phyloP scores from a whole-genome alignment of 1,140 invertebrate species.

The Solenopsis invicta region DNA sequence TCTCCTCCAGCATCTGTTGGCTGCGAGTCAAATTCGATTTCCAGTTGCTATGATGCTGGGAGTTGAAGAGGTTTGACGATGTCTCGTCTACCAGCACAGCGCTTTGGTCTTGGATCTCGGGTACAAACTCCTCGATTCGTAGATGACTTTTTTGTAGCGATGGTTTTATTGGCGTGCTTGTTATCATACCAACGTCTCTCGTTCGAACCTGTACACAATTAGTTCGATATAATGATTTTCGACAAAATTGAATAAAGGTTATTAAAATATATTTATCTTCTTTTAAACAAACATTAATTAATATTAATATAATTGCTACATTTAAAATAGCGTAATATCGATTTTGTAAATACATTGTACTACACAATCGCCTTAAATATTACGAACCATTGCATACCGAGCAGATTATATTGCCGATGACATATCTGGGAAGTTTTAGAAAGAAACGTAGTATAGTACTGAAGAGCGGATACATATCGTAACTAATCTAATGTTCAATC shows the following conservation, averaged over 20 bases:
- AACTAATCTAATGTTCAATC: conserved; percentile 8
- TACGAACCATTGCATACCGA: conserved; percentile 55
- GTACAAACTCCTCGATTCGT: conserved; percentile 71
- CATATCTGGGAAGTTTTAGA: conserved; percentile 48
- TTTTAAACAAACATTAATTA: not conserved
- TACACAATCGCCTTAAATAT: conserved; percentile 39
- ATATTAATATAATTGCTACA: not conserved
- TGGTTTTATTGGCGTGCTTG: conserved; percentile 79
- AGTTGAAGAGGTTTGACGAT: conserved; percentile 28
- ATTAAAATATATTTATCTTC: not conserved
- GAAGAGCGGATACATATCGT: conserved; percentile 37
- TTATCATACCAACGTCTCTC: conserved; percentile 81
- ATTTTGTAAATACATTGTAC: conserved; percentile 14
- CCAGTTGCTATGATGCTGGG: conserved; percentile 46
- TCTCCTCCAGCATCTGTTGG: conserved; percentile 58
- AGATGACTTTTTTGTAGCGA: conserved; percentile 60
- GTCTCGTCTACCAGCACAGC: not conserved
- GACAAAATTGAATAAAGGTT: not conserved
- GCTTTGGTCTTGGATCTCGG: conserved; percentile 63
- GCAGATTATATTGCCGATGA: conserved; percentile 49
- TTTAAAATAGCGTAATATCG: not conserved
- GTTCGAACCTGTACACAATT: conserved; percentile 66
- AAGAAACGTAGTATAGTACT: conserved; percentile 43
- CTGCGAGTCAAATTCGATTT: conserved; percentile 56
- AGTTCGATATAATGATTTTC: not conserved